phyloP scores from a whole-genome alignment of 2,797 vertebrate species.

The Arrhamphus sclerolepis region DNA sequence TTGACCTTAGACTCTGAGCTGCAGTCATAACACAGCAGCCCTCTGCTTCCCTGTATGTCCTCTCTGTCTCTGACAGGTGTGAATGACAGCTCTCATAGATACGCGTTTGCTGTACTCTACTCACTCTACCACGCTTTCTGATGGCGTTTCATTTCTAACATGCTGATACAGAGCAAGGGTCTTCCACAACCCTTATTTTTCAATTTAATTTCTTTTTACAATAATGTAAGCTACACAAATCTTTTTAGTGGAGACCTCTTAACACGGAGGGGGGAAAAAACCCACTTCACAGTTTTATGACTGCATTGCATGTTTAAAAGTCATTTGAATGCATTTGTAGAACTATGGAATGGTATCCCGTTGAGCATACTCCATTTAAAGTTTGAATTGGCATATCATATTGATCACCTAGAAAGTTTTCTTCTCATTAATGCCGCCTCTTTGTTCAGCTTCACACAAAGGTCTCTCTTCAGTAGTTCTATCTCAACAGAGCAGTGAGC shows the following conservation, averaged over 20 bases:
- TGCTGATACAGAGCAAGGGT: constrained; percentile 15
- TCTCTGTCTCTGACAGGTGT: constrained; percentile 44
- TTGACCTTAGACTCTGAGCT: constrained; percentile 76
- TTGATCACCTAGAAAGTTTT: constrained; percentile 74
- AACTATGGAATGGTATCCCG: constrained; percentile 53
- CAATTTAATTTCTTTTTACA: constrained; percentile 3
- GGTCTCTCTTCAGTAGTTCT: constrained; percentile 50
- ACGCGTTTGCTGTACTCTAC: constrained; percentile 23
- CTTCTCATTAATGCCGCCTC: constrained; percentile 70
- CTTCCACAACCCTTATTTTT: constrained; percentile 12
- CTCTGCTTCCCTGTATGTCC: constrained; percentile 40
- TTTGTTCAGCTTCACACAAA: constrained; percentile 68
- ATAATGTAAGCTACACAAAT: constrained; percentile 12
- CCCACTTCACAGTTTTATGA: constrained; percentile 30
- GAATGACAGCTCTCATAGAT: constrained; percentile 52
- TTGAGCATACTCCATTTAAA: constrained; percentile 68
- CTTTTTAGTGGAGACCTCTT: constrained; percentile 11
- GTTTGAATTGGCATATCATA: constrained; percentile 70
- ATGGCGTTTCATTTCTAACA: constrained; percentile 24
- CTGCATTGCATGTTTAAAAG: constrained; percentile 34
- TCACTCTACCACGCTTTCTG: constrained; percentile 30
- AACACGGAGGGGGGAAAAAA: constrained; percentile 14
- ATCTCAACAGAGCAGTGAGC: constrained; percentile 47
- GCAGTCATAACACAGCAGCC: constrained; percentile 51
- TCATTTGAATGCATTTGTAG: constrained; percentile 50